phyloP scores from a whole-genome alignment of 2,113 vertebrate genomes.

The Nicator chloris region DNA sequence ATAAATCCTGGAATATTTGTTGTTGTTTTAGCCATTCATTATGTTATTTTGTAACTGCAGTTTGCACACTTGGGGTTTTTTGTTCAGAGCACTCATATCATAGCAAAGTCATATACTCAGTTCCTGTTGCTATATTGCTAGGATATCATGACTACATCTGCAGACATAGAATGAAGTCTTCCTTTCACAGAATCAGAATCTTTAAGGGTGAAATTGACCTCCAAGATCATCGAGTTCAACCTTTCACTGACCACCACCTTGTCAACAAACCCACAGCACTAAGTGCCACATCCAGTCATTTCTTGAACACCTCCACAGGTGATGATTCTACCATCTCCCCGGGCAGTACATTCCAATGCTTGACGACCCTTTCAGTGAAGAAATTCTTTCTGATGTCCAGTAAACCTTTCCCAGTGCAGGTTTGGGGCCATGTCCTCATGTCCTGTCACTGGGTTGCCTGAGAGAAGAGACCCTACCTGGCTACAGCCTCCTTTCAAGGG shows the following conservation, averaged over 20 bases:
- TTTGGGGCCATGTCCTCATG: rapidly evolving
- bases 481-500: no score
- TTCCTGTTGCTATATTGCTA: neutral
- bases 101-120: neutral
- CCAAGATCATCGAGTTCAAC: rapidly evolving
- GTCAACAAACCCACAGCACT: neutral
- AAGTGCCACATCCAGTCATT: neutral
- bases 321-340: neutral
- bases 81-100: neutral
- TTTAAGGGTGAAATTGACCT: neutral
- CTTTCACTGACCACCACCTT: neutral
- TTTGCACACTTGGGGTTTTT: neutral
- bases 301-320: neutral
- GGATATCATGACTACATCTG: neutral
- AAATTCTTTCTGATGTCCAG: neutral
- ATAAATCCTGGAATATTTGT: neutral
- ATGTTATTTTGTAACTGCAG: neutral
- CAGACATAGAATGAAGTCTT: neutral
- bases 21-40: neutral
- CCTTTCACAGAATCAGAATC: neutral
- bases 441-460: rapidly evolving
- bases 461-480: no score
- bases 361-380: neutral
- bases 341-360: neutral
- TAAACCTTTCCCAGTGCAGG: neutral